A percentile compares a stretch with the other conserved stretches of the same genome.
Evolutionary conservation across 2,113 vertebrate genomes (phyloP).

Genomic region (Ciconia boyciana): DNA sequence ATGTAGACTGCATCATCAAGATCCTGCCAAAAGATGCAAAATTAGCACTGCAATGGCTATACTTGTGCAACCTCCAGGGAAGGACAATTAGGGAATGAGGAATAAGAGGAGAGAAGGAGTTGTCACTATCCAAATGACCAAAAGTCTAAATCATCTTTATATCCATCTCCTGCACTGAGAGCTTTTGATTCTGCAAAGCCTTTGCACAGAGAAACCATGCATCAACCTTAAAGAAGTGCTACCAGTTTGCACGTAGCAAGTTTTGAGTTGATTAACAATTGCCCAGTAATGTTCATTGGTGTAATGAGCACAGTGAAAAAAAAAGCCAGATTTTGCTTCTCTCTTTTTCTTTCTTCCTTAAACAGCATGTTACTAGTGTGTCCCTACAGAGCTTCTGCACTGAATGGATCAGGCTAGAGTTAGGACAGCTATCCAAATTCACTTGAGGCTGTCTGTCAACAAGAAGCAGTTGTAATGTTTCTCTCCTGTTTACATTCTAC

Average conservation of each 20-base stretch:
- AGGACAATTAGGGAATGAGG: conserved; percentile 11
- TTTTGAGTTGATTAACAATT: not conserved
- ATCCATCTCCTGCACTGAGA: not conserved
- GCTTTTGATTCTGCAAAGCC: not conserved
- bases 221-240: not conserved
- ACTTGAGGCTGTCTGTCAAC: not conserved
- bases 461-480: conserved; percentile 19
- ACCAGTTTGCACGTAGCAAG: not conserved
- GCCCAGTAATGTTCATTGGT: not conserved
- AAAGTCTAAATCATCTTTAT: conserved; percentile 12
- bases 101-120: not conserved
- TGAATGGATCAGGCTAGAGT: not conserved
- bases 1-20: conserved; percentile 38
- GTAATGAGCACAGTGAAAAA: not conserved
- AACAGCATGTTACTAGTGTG: not conserved
- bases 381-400: not conserved
- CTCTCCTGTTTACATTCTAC: conserved; percentile 49
- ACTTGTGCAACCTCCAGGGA: conserved; percentile 5
- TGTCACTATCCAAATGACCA: not conserved
- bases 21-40: conserved; percentile 47
- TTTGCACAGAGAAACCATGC: not conserved
- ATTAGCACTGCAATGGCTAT: not conserved
- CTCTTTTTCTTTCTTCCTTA: not conserved
- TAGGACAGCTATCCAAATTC: not conserved
- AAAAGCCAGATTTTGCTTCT: not conserved